Conservation (phyloP, 2,113 vertebrate species). For the Thunnus maccoyii region DNA sequence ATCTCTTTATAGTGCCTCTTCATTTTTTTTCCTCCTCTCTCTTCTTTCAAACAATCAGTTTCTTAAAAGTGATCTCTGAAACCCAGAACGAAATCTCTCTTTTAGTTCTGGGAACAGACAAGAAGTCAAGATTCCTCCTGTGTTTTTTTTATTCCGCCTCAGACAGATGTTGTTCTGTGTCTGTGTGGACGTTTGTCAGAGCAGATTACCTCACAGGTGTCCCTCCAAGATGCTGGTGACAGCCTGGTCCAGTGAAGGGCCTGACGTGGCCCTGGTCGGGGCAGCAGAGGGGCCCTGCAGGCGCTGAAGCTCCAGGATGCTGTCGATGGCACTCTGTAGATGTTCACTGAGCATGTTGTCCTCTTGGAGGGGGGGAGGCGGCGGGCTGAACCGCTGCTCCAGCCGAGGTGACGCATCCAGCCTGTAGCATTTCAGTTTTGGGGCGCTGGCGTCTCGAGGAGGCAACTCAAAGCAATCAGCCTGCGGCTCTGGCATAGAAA, state of each 20-base stretch:
- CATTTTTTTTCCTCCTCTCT: constrained; percentile 17
- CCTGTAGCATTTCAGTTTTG: constrained; percentile 75
- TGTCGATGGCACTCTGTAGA: constrained; percentile 89
- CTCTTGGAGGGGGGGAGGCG: constrained; percentile 68
- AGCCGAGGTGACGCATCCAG: constrained; percentile 46
- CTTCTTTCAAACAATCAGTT: constrained; percentile 41
- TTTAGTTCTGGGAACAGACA: constrained; percentile 38
- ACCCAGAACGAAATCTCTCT: constrained; percentile 31
- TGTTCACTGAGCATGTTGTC: constrained; percentile 86
- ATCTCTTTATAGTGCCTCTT: constrained; percentile 72
- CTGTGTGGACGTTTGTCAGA: constrained; percentile 3
- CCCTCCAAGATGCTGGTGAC: constrained; percentile 84
- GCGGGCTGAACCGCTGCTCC: constrained; percentile 55
- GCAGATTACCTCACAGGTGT: constrained; percentile 73
- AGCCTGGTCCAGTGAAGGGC: constrained; percentile 79
- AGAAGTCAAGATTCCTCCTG: constrained; percentile 3
- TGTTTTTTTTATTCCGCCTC: constrained; percentile 5
- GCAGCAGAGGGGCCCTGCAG: constrained; percentile 81
- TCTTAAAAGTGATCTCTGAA: constrained; percentile 47
- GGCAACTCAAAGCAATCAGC: constrained; percentile 45
- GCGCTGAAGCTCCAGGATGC: constrained; percentile 87
- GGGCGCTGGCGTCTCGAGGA: constrained; percentile 67
- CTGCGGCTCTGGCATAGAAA: constrained; percentile 50
- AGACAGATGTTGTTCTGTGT: constrained; percentile 13
- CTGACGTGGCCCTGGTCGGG: constrained; percentile 61